Base-by-base conservation (phyloP, 2,113 vertebrate genomes). In the Aegithalos caudatus region DNA sequence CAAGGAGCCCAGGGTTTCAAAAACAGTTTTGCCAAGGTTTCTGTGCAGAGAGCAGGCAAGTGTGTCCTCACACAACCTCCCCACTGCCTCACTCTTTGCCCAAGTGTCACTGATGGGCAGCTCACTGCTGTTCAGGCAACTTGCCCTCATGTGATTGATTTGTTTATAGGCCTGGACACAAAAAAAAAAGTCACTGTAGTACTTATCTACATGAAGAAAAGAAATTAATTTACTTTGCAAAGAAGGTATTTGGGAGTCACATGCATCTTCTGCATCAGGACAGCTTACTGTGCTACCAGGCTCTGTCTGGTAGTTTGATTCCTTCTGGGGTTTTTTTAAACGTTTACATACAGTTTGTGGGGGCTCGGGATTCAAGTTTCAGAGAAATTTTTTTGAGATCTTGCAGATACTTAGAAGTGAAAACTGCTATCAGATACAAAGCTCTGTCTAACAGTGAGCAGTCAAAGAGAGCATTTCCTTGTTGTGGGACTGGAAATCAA, bases 211-310 rank as follows among this genome's bases (percentile, higher is more conserved):
- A n/a, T 0, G 1, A 51, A 80, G 8, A 73, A 44, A 42, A 72
- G 1, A 88, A 45, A 89, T 57, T 17, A 2, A 61, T 51, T 44
- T 23, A 19, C 38, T 33, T 45, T 70, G 50, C 58, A 86, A 65
- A 61, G 6, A n/a, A 91, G 33, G 17, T 50, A 35, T 64, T 48
- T 65, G 44, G 11, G 77, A 78, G 37, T 61, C 69, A 51, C 51
- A 9, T 0, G 0, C 31, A 67, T 12, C 14, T 65, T 48, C 58
- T 48, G 40, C n/a, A 33, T 10, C 48, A 78, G 16, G 42, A 71
- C 11, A 53, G 38, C 38, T 0, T 47, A 37, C 38, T 58, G 40
- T 25, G 38, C 45, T 50, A n/a, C 15, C 69, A 58, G 28, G 24
- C 50, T 64, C 37, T 51, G 27, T 37, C 18, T 28, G 18, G 64